Base-by-base conservation (phyloP, 1,140 invertebrate species). In the Agraylea sexmaculata region DNA sequence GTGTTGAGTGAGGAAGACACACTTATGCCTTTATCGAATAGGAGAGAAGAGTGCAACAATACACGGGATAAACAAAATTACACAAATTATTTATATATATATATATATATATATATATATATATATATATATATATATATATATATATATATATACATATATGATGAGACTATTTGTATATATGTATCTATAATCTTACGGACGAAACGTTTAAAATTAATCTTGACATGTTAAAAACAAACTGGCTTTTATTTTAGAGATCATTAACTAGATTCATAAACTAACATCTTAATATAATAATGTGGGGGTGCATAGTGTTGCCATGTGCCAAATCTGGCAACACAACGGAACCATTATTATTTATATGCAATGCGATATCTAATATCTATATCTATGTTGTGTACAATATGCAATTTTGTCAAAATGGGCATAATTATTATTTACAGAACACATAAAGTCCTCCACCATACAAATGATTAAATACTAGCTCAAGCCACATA, bases 381-480 rank as follows among this genome's bases (percentile, higher is more conserved):
- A n/a, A n/a, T n/a, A n/a, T n/a, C n/a, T n/a, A n/a, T n/a, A n/a
- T n/a, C n/a, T n/a, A n/a, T n/a, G 7, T 7, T 12, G 23, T 8
- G 23, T 7, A 8, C 23, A 25, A 8, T 25, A 25, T 8, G 7
- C 12, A 12, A 8, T 12, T 25, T 8, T 25, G 23, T 7, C 7
- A 8, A 25, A 25, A 25, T 25, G 7, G 23, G n/a, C 7, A 25
- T 25, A 25, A 8, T 25, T 12, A 25, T 7, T 25, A 25, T 8
- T 8, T 25, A 8, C 12, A 8, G 23, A 8, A 25, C 12, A 25
- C 23, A 25, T 8, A 25, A 33, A 45, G 52, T 50, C 46, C 40
- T 47, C 43, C 39, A 37, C 23, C 47, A 42, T 42, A 49, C 40
- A 39, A 42, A 44, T n/a, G n/a, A n/a, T n/a, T n/a, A n/a, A n/a